Percentiles rank a stretch among this genome's conserved stretches.
Conservation (phyloP, 2,888 invertebrate species). For the Xestia ashworthii region DNA sequence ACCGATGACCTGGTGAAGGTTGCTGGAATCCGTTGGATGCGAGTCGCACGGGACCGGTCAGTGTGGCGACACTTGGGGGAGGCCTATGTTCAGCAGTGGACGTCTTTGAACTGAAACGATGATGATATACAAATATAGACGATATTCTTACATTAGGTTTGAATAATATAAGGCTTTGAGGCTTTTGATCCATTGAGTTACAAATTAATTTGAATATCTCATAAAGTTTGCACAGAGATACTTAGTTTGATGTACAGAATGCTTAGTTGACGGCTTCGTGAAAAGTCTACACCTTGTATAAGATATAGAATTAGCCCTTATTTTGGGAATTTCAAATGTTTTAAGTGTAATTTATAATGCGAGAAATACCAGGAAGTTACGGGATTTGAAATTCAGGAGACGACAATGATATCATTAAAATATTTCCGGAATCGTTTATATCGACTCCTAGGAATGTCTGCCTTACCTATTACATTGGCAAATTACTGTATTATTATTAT, state of each 20-base stretch:
- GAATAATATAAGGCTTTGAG: background rate
- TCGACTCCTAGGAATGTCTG: background rate
- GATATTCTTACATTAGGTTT: background rate
- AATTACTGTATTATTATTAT: background rate
- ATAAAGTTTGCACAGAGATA: no score
- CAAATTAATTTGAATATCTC: background rate
- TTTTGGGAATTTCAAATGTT: background rate
- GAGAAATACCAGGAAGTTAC: background rate
- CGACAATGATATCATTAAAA: background rate
- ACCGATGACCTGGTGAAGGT: no score
- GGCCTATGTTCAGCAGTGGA: no score
- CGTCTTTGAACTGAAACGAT: no score
- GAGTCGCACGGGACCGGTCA: no score
- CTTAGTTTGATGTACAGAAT: no score
- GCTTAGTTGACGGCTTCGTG: no score
- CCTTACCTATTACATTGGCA: background rate
- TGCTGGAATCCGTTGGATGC: no score
- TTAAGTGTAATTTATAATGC: slow-evolving; percentile 4
- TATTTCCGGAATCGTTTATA: background rate
- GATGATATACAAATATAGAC: no score
- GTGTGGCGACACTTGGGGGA: no score
- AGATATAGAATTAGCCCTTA: no score
- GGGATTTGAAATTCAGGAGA: background rate
- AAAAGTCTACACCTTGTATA: no score
- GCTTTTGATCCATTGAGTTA: background rate